Conservation (phyloP, 1,140 invertebrate genomes). For the Papilio helenus region DNA sequence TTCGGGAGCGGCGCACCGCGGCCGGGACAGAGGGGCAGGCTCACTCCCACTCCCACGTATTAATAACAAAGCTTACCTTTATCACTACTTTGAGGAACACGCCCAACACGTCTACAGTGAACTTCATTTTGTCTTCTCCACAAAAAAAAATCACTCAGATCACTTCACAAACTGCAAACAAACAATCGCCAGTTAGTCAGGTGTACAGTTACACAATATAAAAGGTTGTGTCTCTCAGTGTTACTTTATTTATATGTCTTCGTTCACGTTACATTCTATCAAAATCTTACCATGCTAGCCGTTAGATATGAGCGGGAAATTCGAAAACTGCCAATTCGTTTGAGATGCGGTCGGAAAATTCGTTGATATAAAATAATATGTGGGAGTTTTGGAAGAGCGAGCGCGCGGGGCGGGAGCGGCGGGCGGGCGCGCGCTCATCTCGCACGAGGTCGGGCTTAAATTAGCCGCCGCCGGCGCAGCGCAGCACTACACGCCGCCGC, state of each 20-base stretch:
- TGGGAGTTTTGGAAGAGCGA: slow-evolving; percentile 70
- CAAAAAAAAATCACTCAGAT: slow-evolving; percentile 56
- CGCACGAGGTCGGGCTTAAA: slow-evolving; percentile 75
- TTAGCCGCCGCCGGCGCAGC: slow-evolving; percentile 62
- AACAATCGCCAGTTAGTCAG: slow-evolving; percentile 49
- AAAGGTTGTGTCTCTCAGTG: neutral
- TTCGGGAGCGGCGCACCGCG: neutral
- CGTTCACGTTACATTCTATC: neutral
- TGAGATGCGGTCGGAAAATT: slow-evolving; percentile 56
- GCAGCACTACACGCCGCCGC: slow-evolving; percentile 60
- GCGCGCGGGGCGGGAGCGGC: slow-evolving; percentile 48
- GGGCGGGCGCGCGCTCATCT: slow-evolving; percentile 69
- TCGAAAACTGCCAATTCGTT: slow-evolving; percentile 22
- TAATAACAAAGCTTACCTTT: slow-evolving; percentile 68
- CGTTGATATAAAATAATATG: slow-evolving; percentile 75
- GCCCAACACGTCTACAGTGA: slow-evolving; percentile 79
- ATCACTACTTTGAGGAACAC: slow-evolving; percentile 81
- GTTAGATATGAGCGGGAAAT: slow-evolving; percentile 20
- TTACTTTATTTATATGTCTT: slow-evolving; percentile 9
- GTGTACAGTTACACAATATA: slow-evolving; percentile 39
- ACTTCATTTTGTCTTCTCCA: slow-evolving; percentile 77
- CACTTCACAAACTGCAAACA: slow-evolving; percentile 72
- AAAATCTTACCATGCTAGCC: slow-evolving; percentile 37
- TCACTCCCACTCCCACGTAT: neutral
- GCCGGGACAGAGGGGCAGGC: neutral